A percentile compares a stretch with the other conserved stretches of the same genome.
Conservation (phyloP, 2,797 vertebrate genomes). For the Cossypha dichroa region DNA sequence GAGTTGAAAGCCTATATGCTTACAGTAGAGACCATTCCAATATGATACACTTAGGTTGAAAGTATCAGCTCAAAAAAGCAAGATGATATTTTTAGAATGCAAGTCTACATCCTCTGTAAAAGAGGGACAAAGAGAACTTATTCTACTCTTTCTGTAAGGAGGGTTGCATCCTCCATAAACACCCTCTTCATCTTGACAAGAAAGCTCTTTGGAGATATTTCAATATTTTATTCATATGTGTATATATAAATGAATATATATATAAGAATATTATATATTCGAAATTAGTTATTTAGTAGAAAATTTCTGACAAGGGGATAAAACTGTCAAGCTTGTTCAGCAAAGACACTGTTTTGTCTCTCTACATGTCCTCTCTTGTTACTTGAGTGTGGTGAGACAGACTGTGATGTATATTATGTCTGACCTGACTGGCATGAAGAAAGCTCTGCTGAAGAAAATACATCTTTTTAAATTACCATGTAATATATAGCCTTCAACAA, state of each 20-base stretch:
- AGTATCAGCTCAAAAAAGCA: neutral
- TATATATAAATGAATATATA: no score
- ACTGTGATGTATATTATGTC: accelerated
- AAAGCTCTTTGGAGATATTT: neutral
- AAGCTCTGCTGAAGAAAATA: neutral
- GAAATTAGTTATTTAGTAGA: neutral
- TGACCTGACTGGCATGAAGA: neutral
- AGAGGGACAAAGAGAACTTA: neutral
- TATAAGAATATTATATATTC: neutral
- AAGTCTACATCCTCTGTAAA: neutral
- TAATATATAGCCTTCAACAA: neutral
- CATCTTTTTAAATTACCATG: neutral
- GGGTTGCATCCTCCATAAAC: neutral
- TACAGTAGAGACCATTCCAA: neutral
- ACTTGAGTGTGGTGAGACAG: neutral
- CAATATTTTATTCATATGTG: neutral
- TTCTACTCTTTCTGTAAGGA: neutral
- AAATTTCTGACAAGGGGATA: neutral
- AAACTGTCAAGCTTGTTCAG: neutral
- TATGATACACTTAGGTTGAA: neutral
- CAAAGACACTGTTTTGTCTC: neutral
- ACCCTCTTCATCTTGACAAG: neutral
- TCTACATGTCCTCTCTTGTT: neutral
- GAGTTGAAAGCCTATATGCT: neutral
- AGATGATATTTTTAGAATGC: neutral